Evolutionary conservation across 2,797 vertebrate genomes (phyloP).

Genomic region (Tauraco hartlaubi): DNA sequence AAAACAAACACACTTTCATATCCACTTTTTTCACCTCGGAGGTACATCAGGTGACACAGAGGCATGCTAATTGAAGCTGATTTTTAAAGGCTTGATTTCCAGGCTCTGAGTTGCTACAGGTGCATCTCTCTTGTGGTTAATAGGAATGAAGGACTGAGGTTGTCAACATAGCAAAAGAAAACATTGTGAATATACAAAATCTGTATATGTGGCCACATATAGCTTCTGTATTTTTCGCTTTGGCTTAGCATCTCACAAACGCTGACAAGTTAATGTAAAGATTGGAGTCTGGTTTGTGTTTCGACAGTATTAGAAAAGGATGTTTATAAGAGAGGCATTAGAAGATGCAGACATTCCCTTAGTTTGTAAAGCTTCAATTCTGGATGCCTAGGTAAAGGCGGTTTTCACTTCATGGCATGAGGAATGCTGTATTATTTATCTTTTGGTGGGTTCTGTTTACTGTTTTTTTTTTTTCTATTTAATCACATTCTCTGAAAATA

Average conservation of each 20-base stretch:
- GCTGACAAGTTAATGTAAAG: slow-evolving; percentile 40
- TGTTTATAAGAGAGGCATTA: slow-evolving; percentile 14
- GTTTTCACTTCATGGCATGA: not conserved
- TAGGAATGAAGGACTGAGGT: slow-evolving; percentile 1
- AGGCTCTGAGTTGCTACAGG: slow-evolving; percentile 67
- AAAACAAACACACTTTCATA: slow-evolving; percentile 75
- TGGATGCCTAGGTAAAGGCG: not conserved
- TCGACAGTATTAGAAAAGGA: slow-evolving; percentile 16
- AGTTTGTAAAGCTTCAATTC: not conserved
- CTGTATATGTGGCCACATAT: not conserved
- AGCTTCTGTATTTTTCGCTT: slow-evolving; percentile 42
- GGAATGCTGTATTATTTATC: not conserved
- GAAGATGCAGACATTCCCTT: not conserved
- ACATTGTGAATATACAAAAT: slow-evolving; percentile 11
- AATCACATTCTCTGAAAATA: not conserved
- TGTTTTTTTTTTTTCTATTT: not conserved
- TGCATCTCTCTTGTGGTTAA: slow-evolving; percentile 60
- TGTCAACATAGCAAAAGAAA: slow-evolving; percentile 35
- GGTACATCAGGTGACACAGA: slow-evolving; percentile 44
- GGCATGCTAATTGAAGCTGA: slow-evolving; percentile 59
- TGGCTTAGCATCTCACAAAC: not conserved
- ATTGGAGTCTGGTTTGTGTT: not conserved
- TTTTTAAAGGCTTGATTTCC: slow-evolving; percentile 55
- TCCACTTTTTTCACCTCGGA: slow-evolving; percentile 51
- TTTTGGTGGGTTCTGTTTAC: not conserved